phyloP scores from a whole-genome alignment of 2,797 vertebrate genomes.

The Podarcis siculus region DNA sequence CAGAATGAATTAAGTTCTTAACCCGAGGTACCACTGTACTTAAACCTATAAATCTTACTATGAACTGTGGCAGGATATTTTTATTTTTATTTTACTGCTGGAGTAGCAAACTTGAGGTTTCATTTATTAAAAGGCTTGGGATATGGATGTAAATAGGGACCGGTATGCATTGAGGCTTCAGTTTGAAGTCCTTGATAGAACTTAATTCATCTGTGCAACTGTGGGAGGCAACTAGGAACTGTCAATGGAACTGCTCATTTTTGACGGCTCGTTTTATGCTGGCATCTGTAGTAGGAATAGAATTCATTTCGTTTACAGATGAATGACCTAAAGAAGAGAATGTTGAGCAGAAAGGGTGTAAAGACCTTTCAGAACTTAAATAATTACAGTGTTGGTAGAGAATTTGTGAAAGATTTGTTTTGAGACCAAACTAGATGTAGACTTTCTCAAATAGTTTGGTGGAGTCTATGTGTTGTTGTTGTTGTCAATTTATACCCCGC shows the following conservation, averaged over 20 bases:
- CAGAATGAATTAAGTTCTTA: no score
- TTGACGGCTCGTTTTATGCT: not conserved
- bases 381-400: not conserved
- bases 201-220: not conserved
- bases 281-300: not conserved
- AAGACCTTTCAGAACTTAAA: not conserved
- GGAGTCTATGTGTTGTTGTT: no score
- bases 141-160: not conserved
- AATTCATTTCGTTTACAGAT: no score
- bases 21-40: not conserved
- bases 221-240: not conserved
- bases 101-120: not conserved
- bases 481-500: no score
- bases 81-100: not conserved
- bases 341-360: not conserved
- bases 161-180: not conserved
- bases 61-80: not conserved
- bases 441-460: no score
- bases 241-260: not conserved
- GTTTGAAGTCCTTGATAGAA: not conserved
- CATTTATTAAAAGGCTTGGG: not conserved
- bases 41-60: not conserved
- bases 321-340: not conserved
- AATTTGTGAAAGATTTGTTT: not conserved
- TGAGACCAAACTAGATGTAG: no score